Conservation (phyloP, 2,888 invertebrate species). For the Phortica magna region DNA sequence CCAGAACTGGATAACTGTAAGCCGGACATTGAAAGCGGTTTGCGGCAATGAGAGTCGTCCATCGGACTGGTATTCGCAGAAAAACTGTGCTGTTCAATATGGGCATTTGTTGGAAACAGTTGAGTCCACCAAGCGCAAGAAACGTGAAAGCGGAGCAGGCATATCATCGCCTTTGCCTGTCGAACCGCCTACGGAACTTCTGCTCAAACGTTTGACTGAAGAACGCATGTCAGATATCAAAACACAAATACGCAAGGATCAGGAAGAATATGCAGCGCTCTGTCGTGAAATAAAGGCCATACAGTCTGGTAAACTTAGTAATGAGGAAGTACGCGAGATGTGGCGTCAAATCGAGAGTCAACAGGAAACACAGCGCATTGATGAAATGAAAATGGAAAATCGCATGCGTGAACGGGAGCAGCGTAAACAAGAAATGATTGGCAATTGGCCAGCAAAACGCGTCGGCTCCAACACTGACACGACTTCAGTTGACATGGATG, state of each 20-base stretch:
- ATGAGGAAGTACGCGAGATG: constrained; percentile 86
- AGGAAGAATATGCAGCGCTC: constrained; percentile 85
- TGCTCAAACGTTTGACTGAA: constrained; percentile 86
- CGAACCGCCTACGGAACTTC: constrained; percentile 86
- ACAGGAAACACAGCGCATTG: constrained; percentile 84
- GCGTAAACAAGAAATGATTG: constrained; percentile 81
- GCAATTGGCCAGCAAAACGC: constrained; percentile 79
- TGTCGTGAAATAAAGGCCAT: constrained; percentile 81
- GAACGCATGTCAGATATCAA: constrained; percentile 89
- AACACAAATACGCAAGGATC: constrained; percentile 84
- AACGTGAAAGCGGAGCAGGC: constrained; percentile 56
- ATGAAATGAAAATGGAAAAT: constrained; percentile 78
- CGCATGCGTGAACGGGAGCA: constrained; percentile 80
- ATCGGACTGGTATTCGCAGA: constrained; percentile 94
- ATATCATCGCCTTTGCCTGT: constrained; percentile 64
- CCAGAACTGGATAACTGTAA: constrained; percentile 86
- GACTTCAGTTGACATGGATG: constrained; percentile 71
- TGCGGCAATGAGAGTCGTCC: constrained; percentile 79
- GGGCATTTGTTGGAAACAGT: constrained; percentile 92
- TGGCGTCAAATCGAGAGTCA: constrained; percentile 87
- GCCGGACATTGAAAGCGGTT: constrained; percentile 82
- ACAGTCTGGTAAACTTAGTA: constrained; percentile 80
- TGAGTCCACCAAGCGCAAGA: constrained; percentile 82
- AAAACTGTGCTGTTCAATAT: constrained; percentile 94
- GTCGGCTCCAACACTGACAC: constrained; percentile 61